Evolutionary conservation across 2,113 vertebrate genomes (phyloP).

Genomic region (Zosterops pallidus): DNA sequence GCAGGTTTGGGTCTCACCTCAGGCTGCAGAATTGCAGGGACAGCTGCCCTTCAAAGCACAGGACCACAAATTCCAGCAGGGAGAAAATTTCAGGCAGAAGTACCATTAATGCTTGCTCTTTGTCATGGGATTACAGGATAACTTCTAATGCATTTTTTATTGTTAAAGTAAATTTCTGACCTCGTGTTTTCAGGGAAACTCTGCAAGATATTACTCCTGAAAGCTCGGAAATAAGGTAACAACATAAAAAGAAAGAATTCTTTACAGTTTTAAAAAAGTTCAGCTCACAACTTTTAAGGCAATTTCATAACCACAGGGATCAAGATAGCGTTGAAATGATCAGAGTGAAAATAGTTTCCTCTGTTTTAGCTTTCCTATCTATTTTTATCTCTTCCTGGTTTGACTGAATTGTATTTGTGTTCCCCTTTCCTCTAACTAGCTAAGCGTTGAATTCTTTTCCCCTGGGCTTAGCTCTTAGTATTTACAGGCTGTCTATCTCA

Average conservation of each 20-base stretch:
- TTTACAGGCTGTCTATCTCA: neutral
- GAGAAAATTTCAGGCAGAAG: neutral
- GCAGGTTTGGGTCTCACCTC: neutral
- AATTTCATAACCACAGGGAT: neutral
- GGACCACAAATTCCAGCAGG: neutral
- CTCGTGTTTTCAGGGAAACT: neutral
- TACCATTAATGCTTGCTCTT: neutral
- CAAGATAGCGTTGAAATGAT: neutral
- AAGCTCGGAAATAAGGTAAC: neutral
- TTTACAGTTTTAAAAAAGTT: neutral
- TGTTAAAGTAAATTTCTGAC: neutral
- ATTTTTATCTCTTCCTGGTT: slow-evolving; percentile 1
- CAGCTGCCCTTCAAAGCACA: neutral
- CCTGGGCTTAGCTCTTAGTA: neutral
- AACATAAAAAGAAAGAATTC: neutral
- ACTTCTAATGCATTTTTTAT: neutral
- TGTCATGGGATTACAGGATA: neutral
- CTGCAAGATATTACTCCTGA: neutral
- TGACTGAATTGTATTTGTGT: neutral
- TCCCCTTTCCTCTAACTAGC: neutral
- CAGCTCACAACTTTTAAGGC: neutral
- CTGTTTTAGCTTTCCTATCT: neutral
- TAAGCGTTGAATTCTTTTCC: neutral
- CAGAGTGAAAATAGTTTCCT: neutral
- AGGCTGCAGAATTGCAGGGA: neutral